phyloP scores from a whole-genome alignment of 35 echinoderm and acorn worm species.

The Apostichopus japonicus region DNA sequence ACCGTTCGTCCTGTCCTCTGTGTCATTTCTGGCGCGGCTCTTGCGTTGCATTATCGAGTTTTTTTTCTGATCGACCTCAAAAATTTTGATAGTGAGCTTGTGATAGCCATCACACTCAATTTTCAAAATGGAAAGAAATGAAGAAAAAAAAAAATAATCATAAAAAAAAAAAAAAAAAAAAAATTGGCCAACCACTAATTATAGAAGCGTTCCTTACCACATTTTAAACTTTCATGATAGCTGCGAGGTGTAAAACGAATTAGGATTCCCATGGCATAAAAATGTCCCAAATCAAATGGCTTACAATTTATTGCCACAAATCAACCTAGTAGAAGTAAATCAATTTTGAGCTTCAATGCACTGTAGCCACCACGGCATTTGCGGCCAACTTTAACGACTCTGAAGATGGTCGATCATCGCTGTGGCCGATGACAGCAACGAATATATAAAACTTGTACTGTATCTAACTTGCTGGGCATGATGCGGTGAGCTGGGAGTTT shows the following conservation, averaged over 20 bases:
- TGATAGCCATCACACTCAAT: conserved; percentile 34
- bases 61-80: neutral
- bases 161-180: neutral
- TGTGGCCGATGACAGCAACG: neutral
- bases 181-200: conserved; percentile 26
- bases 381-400: neutral
- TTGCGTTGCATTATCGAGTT: neutral
- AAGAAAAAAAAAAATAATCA: neutral
- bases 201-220: conserved; percentile 19
- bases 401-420: neutral
- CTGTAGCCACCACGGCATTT: conserved; percentile 20
- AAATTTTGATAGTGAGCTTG: neutral
- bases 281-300: conserved; percentile 51
- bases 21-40: neutral
- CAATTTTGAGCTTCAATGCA: conserved; percentile 51
- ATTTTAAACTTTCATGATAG: conserved; percentile 64
- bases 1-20: neutral
- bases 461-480: neutral
- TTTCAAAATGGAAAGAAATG: neutral
- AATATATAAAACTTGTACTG: neutral
- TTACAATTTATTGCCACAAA: conserved; percentile 56
- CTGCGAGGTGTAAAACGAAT: conserved; percentile 55
- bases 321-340: conserved; percentile 55
- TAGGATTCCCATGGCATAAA: conserved; percentile 48
- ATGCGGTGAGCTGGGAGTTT: neutral